Evolutionary conservation across 2,113 vertebrate species (phyloP), one percentile per base, ranked within the genome.

Genomic region (Tragelaphus buxtoni): DNA sequence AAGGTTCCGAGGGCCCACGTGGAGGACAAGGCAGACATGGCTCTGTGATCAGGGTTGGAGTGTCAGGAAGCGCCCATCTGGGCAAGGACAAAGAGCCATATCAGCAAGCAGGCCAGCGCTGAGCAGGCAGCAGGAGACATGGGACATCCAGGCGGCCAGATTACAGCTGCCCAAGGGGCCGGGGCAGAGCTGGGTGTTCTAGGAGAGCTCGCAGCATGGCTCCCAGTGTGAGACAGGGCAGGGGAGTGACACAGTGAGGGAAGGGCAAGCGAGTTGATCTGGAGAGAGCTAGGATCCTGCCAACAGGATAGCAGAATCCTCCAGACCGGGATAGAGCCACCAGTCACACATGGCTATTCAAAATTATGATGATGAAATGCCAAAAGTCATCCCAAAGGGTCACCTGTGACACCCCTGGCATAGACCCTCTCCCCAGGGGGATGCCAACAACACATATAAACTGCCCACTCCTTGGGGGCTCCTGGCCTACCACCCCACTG

Each of bases 341-440:
- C 12, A 30, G 47, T 16, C 30, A 20, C 30, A 10, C 0, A 0
- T 7, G 28, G 47, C n/a, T 5, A 5, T 8, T 10, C n/a, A 22
- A 10, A 2, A 22, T 35, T 2, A 9, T 9, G 4, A 26, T 76
- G 14, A 7, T 24, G 3, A 39, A 28, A 30, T 3, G 7, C 28
- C 47, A 9, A 81, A 20, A 20, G 45, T 12, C 39, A 12, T 26
- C 18, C 14, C 18, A 0, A 84, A 61, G 0, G 30, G 39, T 39
- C 56, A 49, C 45, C 55, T 17, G 32, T 4, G 32, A 80, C 47
- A 79, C 17, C 76, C 51, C 3, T 32, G 17, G 32, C 20, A n/a
- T 3, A 13, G 9, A 47, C 7, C 12, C 18, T 17, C 24, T 26
- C 6, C 20, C 9, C 4, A 20, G 26, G 20, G 28, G 30, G 32